These are phyloP conservation scores for Drosophila multiciliata DNA, from an alignment of 2,888 invertebrate genomes.

Conservation along the genomic window DNA sequence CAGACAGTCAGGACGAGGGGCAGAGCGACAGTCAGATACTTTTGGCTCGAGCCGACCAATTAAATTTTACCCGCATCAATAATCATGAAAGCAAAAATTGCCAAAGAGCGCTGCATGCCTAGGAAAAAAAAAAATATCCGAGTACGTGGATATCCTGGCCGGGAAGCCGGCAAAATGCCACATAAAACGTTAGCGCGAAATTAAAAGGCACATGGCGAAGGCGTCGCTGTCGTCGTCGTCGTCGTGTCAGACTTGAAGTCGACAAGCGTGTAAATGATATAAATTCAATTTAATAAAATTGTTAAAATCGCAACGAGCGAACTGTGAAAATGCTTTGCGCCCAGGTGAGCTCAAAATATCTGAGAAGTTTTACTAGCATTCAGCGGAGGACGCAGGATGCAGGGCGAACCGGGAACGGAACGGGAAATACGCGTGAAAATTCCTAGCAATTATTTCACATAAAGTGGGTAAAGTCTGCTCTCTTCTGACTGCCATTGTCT, in stretches of 20 bases:
- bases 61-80: conserved; percentile 83
- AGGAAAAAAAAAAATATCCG: conserved; percentile 23
- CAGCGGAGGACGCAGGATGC: neutral
- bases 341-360: conserved; percentile 81
- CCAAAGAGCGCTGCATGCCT: conserved; percentile 51
- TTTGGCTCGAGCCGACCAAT: conserved; percentile 71
- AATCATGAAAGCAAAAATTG: conserved; percentile 82
- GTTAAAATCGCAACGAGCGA: conserved; percentile 82
- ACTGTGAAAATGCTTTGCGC: conserved; percentile 79
- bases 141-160: conserved; percentile 37
- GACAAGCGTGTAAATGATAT: conserved; percentile 84
- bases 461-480: conserved; percentile 65
- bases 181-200: conserved; percentile 75
- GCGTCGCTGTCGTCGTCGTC: conserved; percentile 16
- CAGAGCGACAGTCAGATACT: conserved; percentile 37
- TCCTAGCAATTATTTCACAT: conserved; percentile 80
- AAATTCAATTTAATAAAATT: conserved; percentile 85
- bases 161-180: conserved; percentile 66
- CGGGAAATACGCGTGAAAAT: conserved; percentile 81
- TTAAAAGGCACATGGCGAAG: conserved; percentile 62
- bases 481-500: conserved; percentile 14
- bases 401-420: conserved; percentile 33
- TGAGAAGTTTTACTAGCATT: conserved; percentile 58
- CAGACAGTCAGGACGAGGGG: neutral
- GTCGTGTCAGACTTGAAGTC: conserved; percentile 65